Conservation (phyloP, 2,797 vertebrate genomes). For the Acrossocheilus fasciatus region DNA sequence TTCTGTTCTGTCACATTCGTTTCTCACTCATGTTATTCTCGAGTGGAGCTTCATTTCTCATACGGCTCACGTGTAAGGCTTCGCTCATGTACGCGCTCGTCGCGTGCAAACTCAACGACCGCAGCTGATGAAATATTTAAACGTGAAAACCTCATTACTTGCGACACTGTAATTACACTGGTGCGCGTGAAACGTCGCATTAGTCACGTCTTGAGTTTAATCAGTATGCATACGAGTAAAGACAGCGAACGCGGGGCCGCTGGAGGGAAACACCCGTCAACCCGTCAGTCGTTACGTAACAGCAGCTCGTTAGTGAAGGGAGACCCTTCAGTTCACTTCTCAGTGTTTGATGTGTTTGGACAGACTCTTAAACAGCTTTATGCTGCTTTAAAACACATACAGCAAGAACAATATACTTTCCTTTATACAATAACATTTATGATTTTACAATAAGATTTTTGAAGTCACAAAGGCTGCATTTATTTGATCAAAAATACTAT, state of each 20-base stretch:
- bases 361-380: not conserved
- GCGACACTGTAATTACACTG: constrained; percentile 52
- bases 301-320: not conserved
- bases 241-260: too few relatives aligned
- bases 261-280: not conserved
- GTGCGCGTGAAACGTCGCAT: not conserved
- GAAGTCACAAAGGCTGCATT: not conserved
- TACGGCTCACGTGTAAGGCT: constrained; percentile 68
- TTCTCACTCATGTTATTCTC: not conserved
- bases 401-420: not conserved
- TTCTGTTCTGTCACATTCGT: not conserved
- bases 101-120: constrained; percentile 62
- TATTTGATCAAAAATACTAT: not conserved
- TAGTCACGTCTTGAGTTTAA: not conserved
- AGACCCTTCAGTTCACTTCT: not conserved
- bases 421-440: not conserved
- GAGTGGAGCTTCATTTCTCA: constrained; percentile 1
- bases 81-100: not conserved
- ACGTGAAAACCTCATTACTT: constrained; percentile 67
- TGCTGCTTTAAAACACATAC: not conserved
- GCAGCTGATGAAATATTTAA: constrained; percentile 79
- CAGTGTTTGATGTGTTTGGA: not conserved
- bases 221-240: not conserved
- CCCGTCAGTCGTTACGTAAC: not conserved
- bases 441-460: not conserved